Evolutionary conservation across 2,888 invertebrate genomes (phyloP).

Genomic region (Drosophila multiciliata): DNA sequence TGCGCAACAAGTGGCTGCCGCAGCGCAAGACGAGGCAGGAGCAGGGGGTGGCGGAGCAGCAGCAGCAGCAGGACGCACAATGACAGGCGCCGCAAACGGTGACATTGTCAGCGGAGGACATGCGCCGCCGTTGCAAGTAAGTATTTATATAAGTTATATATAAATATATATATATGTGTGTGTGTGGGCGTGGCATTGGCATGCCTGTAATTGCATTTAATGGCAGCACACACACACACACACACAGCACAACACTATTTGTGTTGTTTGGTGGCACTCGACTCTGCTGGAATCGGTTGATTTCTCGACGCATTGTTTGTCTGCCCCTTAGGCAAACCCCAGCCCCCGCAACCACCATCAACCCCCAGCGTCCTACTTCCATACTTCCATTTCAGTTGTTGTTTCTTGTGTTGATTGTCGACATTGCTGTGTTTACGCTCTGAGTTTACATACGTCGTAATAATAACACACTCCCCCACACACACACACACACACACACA

Average conservation of each 20-base stretch:
- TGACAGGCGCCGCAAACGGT: slow-evolving; percentile 87
- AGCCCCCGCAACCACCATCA: no score
- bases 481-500: background rate
- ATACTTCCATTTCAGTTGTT: slow-evolving; percentile 51
- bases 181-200: slow-evolving; percentile 46
- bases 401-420: slow-evolving; percentile 66
- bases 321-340: slow-evolving; percentile 6
- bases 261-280: slow-evolving; percentile 28
- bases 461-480: slow-evolving; percentile 40
- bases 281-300: slow-evolving; percentile 53
- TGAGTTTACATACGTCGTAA: slow-evolving; percentile 65
- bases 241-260: slow-evolving; percentile 27
- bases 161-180: slow-evolving; percentile 8
- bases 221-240: slow-evolving; percentile 46
- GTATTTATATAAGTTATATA: slow-evolving; percentile 40
- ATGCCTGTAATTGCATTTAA: slow-evolving; percentile 72
- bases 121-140: slow-evolving; percentile 87
- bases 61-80: slow-evolving; percentile 75
- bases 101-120: slow-evolving; percentile 86
- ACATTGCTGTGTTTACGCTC: slow-evolving; percentile 59
- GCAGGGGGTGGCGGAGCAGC: slow-evolving; percentile 37
- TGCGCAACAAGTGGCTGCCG: slow-evolving; percentile 76
- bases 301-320: slow-evolving; percentile 65
- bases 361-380: background rate
- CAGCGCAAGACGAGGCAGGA: slow-evolving; percentile 81